A percentile compares a stretch with the other conserved stretches of the same genome.
phyloP scores from a whole-genome alignment of 2,113 vertebrate species.

The Coracopsis vasa region DNA sequence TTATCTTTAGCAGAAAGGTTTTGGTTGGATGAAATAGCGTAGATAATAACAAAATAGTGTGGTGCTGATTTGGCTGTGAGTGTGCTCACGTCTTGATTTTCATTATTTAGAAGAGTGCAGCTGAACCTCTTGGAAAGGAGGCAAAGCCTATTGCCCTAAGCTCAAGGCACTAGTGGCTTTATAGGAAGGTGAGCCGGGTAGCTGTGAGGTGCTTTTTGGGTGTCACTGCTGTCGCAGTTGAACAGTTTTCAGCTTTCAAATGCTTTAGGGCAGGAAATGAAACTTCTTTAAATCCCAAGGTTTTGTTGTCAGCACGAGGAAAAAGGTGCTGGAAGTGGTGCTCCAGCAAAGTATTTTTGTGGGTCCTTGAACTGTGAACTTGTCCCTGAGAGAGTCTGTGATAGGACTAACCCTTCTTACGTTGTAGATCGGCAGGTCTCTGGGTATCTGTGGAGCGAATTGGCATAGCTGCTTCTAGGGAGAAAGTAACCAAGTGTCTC shows the following conservation, averaged over 20 bases:
- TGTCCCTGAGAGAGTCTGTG: not conserved
- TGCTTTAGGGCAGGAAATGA: not conserved
- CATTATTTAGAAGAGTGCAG: not conserved
- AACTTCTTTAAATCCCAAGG: not conserved
- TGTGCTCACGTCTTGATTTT: not conserved
- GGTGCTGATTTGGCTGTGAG: not conserved
- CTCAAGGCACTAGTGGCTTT: not conserved
- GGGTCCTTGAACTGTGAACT: not conserved
- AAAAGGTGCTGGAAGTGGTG: not conserved
- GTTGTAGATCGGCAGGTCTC: not conserved
- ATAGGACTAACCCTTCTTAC: not conserved
- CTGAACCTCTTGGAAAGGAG: not conserved
- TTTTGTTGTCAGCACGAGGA: not conserved
- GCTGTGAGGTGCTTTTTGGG: not conserved
- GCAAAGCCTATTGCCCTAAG: not conserved
- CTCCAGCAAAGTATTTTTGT: not conserved
- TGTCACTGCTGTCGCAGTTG: not conserved
- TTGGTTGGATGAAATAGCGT: not conserved
- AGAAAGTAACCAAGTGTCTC: not conserved
- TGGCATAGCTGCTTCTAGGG: not conserved
- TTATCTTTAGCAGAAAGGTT: not conserved
- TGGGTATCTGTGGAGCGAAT: not conserved
- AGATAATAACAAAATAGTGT: not conserved
- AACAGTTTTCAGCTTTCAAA: not conserved
- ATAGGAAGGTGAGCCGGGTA: not conserved